A percentile compares a stretch with the other conserved stretches of the same genome.
Evolutionary conservation across 1,140 invertebrate species (phyloP).

Genomic region (Listronotus bonariensis): DNA sequence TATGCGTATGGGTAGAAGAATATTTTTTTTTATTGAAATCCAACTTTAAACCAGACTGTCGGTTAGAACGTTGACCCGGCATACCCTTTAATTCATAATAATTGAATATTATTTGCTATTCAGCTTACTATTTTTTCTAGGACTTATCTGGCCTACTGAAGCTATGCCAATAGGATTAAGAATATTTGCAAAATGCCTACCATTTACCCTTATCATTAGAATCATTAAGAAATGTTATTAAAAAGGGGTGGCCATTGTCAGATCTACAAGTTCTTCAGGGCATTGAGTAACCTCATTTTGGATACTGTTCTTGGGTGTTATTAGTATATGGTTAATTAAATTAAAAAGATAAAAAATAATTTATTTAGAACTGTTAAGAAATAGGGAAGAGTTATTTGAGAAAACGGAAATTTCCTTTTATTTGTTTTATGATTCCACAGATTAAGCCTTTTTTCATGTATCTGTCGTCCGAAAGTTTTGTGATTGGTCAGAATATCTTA

Average conservation of each 20-base stretch:
- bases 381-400: too few relatives aligned
- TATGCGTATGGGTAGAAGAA: too few relatives aligned
- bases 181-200: constrained; percentile 63
- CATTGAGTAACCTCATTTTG: constrained; percentile 40
- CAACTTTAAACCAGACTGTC: too few relatives aligned
- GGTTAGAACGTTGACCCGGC: too few relatives aligned
- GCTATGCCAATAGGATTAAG: constrained; percentile 66
- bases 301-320: constrained; percentile 41
- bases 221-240: constrained; percentile 66
- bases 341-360: constrained; percentile 39
- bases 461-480: too few relatives aligned
- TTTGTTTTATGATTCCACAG: too few relatives aligned
- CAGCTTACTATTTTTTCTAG: constrained; percentile 63
- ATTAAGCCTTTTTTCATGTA: too few relatives aligned
- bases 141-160: constrained; percentile 90
- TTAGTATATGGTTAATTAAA: constrained; percentile 45
- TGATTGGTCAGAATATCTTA: too few relatives aligned
- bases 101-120: too few relatives aligned
- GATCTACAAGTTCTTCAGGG: constrained; percentile 46
- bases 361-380: neutral
- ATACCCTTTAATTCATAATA: too few relatives aligned
- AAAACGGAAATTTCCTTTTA: too few relatives aligned
- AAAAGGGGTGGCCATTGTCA: constrained; percentile 46
- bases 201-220: constrained; percentile 71
- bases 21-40: too few relatives aligned